These are phyloP conservation scores for Euclidia mi DNA, from an alignment of 2,888 invertebrate species.

Conservation along the genomic window DNA sequence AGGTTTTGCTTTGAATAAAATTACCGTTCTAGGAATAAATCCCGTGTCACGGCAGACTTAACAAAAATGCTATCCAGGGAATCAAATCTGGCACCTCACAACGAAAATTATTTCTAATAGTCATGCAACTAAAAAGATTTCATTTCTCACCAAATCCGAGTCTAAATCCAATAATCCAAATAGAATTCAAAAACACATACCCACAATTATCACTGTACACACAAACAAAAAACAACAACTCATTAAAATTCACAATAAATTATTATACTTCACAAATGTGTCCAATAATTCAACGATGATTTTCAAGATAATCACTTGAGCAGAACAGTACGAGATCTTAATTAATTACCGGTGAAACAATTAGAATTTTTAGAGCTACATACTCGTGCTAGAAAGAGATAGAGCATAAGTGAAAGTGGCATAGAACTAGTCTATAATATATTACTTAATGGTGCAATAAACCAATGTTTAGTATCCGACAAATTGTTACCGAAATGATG, in stretches of 20 bases:
- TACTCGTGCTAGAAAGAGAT: constrained; percentile 27
- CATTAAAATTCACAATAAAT: constrained; percentile 6
- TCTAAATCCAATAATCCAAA: too few relatives aligned
- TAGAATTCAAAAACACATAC: neutral
- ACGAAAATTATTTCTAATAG: too few relatives aligned
- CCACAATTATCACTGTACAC: neutral
- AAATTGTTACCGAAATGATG: too few relatives aligned
- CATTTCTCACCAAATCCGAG: too few relatives aligned
- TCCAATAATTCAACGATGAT: constrained; percentile 14
- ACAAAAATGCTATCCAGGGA: too few relatives aligned
- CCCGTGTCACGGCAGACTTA: too few relatives aligned
- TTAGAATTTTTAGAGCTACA: constrained; percentile 32
- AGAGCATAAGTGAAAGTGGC: constrained; percentile 49
- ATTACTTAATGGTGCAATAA: constrained; percentile 44
- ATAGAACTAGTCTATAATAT: constrained; percentile 33
- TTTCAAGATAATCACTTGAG: constrained; percentile 36
- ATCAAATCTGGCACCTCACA: too few relatives aligned
- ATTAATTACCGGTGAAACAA: constrained; percentile 35
- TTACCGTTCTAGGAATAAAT: too few relatives aligned
- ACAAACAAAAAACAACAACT: constrained; percentile 7
- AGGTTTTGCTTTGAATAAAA: too few relatives aligned
- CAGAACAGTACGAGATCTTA: constrained; percentile 35
- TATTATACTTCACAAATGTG: constrained; percentile 9
- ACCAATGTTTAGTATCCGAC: constrained; percentile 15
- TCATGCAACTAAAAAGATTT: too few relatives aligned